phyloP scores from a whole-genome alignment of 2,113 vertebrate species.

The Hassar affinis region DNA sequence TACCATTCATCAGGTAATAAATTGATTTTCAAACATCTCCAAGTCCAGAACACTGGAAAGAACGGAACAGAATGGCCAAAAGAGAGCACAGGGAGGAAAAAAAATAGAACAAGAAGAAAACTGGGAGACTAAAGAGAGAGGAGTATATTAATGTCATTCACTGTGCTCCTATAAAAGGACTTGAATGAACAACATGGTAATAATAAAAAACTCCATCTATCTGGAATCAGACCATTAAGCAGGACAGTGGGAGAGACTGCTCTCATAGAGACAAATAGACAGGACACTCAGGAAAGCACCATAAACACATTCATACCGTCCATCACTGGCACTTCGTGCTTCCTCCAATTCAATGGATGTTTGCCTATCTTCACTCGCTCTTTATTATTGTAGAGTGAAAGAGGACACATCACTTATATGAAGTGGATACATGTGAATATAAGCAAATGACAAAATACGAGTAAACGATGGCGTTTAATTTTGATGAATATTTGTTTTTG shows the following conservation, averaged over 20 bases:
- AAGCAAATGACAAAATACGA: constrained; percentile 34
- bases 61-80: not conserved
- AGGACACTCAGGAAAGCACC: constrained; percentile 39
- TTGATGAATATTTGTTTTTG: not conserved
- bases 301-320: constrained; percentile 39
- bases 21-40: not conserved
- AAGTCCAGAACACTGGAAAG: not conserved
- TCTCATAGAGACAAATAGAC: constrained; percentile 47
- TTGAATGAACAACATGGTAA: constrained; percentile 48
- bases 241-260: constrained; percentile 39
- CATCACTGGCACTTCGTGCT: constrained; percentile 20
- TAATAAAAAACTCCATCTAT: constrained; percentile 55
- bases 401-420: not conserved
- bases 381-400: constrained; percentile 33
- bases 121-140: constrained; percentile 6
- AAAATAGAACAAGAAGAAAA: constrained; percentile 7
- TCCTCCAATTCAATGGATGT: constrained; percentile 19
- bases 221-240: constrained; percentile 53
- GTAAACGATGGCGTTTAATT: not conserved
- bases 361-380: not conserved
- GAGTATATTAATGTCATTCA: constrained; percentile 49
- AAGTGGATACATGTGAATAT: not conserved
- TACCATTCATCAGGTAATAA: not conserved
- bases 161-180: constrained; percentile 47
- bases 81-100: not conserved